Evolutionary conservation across 2,113 vertebrate genomes (phyloP), one percentile per base, ranked within the genome.

Genomic region (Genyomyrus donnyi): DNA sequence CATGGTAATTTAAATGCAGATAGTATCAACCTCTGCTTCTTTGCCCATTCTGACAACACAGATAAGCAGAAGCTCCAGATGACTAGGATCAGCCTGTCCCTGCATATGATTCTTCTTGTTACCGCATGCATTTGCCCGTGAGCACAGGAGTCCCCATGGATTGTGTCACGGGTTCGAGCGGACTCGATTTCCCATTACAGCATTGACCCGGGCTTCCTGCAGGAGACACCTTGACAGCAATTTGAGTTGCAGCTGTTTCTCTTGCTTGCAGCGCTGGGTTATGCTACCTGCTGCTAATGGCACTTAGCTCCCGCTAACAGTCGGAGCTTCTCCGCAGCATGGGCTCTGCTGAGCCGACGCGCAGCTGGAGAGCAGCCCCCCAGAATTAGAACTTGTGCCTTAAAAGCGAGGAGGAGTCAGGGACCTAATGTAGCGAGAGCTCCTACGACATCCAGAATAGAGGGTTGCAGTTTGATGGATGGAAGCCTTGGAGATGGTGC

Each of bases 381-480:
- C 85, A 93, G 88, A 39, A 92, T 91, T 93, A 93, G 90, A 92
- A 85, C 88, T 92, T 93, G 94, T 88, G 89, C 89, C 46, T 66
- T 88, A 90, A 90, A 85, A 89, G 39, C 92, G 91, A 10, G 15
- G 93, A 17, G 88, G 89, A 91, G 89, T 90, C 92, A 48, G 93
- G 93, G 91, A 90, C n/a, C n/a, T 70, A 70, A 70, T 90, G 83
- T 83, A 62, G 70, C 56, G 91, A 91, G 92, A 88, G 87, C 86
- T 88, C 93, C 90, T 58, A 53, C 89, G 90, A 91, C 90, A 89
- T 66, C 48, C 24, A 45, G 49, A 24, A 35, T 39, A 27, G 49
- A 15, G 83, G 87, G 90, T 0, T 88, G 48, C 91, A 21, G 17
- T 15, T 70, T 85, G 89, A 46, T 90, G 48, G 58, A 90, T 91